Evolutionary conservation across 2,797 vertebrate genomes (phyloP).

Genomic region (Lacerta agilis): DNA sequence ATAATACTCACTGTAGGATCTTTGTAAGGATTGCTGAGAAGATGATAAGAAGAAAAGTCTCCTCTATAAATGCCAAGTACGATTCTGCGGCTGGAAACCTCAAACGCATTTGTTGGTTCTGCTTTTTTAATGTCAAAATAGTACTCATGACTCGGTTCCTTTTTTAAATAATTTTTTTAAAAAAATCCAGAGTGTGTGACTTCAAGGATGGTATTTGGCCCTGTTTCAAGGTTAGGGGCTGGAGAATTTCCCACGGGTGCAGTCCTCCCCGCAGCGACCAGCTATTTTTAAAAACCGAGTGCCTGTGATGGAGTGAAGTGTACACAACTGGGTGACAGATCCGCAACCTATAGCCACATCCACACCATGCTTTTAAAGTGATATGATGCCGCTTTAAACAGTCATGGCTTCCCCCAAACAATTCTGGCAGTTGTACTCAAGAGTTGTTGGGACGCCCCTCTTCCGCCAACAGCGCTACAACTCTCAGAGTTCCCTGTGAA

Average conservation of each 20-base stretch:
- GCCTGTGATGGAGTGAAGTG: background rate
- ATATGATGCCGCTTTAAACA: too few relatives aligned
- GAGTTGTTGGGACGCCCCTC: too few relatives aligned
- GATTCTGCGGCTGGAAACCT: constrained; percentile 12
- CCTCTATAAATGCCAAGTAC: background rate
- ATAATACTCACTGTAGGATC: background rate
- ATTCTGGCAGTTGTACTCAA: too few relatives aligned
- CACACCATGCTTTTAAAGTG: too few relatives aligned
- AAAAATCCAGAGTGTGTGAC: background rate
- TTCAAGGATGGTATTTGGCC: background rate
- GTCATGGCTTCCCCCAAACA: too few relatives aligned
- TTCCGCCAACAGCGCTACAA: too few relatives aligned
- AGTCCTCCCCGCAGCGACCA: background rate
- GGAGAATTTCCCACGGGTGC: constrained; percentile 1
- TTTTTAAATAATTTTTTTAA: background rate
- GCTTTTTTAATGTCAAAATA: background rate
- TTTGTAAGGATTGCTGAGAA: background rate
- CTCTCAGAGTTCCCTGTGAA: too few relatives aligned
- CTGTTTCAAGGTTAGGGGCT: constrained; percentile 11
- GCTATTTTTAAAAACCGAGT: background rate
- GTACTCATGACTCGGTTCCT: constrained; percentile 13
- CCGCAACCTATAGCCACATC: background rate
- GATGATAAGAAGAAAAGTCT: background rate
- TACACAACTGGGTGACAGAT: background rate
- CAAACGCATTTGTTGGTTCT: constrained; percentile 2